A percentile compares a stretch with the other conserved stretches of the same genome.
phyloP scores from a whole-genome alignment of 2,888 invertebrate species.

The Xanthostigma xanthostigma region DNA sequence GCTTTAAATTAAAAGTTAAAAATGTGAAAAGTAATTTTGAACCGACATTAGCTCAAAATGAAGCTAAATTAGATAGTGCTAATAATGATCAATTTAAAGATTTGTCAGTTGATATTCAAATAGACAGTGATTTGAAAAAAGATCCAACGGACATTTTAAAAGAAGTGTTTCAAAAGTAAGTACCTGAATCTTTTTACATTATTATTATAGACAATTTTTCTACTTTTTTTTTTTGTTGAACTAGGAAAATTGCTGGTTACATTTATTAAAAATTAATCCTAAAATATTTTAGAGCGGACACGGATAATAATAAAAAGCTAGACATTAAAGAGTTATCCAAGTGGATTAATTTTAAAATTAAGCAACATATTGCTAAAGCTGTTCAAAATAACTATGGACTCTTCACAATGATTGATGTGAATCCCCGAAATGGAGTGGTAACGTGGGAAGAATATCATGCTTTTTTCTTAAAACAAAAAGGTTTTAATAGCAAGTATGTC shows the following conservation, averaged over 20 bases:
- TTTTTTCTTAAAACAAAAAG: conserved; percentile 54
- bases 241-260: too few species aligned
- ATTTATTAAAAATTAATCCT: background rate
- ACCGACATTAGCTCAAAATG: conserved; percentile 1
- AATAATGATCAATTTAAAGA: conserved; percentile 31
- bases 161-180: conserved; percentile 29
- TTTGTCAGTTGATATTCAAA: conserved; percentile 28
- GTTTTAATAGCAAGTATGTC: conserved; percentile 47
- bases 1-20: background rate
- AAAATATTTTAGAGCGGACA: conserved; percentile 38
- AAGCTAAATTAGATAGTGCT: conserved; percentile 9
- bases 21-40: background rate
- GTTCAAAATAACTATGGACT: conserved; percentile 49
- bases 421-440: conserved; percentile 50
- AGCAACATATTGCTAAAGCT: conserved; percentile 51
- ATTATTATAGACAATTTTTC: conserved; percentile 1
- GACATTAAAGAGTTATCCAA: conserved; percentile 45
- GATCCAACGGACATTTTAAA: conserved; percentile 24
- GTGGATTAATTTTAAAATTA: conserved; percentile 51
- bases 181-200: conserved; percentile 5
- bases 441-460: conserved; percentile 71
- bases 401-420: conserved; percentile 48
- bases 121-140: conserved; percentile 23
- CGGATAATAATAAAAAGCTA: conserved; percentile 37
- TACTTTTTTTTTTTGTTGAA: background rate